Conservation (phyloP, 2,113 vertebrate genomes). For the Bubo blakistoni region DNA sequence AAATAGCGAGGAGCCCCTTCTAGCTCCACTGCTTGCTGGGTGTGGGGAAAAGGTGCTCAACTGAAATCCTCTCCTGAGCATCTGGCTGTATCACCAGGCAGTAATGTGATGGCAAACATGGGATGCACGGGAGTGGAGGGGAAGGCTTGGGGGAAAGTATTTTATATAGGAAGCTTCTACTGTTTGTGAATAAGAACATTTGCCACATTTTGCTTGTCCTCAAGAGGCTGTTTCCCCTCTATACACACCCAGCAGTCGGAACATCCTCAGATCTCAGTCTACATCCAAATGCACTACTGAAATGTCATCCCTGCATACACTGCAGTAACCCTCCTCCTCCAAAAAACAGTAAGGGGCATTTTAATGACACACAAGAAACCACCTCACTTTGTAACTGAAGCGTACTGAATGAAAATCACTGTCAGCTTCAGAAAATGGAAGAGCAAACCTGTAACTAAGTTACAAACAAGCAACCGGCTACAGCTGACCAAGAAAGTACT, state of each 20-base stretch:
- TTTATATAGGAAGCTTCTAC: not conserved
- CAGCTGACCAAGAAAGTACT: not conserved
- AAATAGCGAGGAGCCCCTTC: not conserved
- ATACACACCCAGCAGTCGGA: not conserved
- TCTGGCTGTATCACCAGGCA: not conserved
- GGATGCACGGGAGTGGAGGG: not conserved
- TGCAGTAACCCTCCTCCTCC: not conserved
- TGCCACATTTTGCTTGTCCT: not conserved
- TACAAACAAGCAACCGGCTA: not conserved
- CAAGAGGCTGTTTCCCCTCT: not conserved
- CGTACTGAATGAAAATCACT: not conserved
- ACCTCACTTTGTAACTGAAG: not conserved
- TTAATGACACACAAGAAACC: not conserved
- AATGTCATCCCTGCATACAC: not conserved
- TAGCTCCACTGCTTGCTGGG: fast-evolving
- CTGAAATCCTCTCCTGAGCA: not conserved
- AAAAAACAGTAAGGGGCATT: not conserved
- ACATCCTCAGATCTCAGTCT: not conserved
- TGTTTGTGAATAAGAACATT: not conserved
- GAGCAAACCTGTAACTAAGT: not conserved
- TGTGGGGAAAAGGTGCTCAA: not conserved
- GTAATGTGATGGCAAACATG: not conserved
- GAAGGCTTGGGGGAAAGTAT: not conserved
- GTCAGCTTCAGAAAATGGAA: not conserved
- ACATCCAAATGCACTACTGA: not conserved